Evolutionary conservation across 2,888 invertebrate genomes (phyloP).

Genomic region (Hermaeophaga mercurialis): DNA sequence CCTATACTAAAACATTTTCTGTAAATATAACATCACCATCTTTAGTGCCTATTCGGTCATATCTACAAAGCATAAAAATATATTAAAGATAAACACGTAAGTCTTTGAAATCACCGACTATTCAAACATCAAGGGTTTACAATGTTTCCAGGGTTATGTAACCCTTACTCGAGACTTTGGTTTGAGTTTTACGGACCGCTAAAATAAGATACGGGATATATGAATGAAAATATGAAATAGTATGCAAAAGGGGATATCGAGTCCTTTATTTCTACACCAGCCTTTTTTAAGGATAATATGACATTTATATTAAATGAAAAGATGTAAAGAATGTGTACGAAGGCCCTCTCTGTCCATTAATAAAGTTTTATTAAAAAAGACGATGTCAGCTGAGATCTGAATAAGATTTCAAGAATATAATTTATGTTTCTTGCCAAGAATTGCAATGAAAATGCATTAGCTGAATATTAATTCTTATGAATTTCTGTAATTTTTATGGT

Average conservation of each 20-base stretch:
- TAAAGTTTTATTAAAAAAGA: constrained; percentile 21
- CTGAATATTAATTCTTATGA: too few species aligned
- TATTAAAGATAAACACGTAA: constrained; percentile 25
- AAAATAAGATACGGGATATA: constrained; percentile 11
- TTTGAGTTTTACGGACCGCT: constrained; percentile 1
- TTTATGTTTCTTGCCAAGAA: constrained; percentile 4
- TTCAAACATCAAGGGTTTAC: constrained; percentile 16
- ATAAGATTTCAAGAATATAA: constrained; percentile 5
- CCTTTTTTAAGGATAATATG: constrained; percentile 12
- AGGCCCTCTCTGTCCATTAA: constrained; percentile 12
- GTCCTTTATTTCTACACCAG: constrained; percentile 15
- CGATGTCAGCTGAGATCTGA: neutral
- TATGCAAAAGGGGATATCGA: constrained; percentile 15
- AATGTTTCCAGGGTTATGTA: constrained; percentile 4
- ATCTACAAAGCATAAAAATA: constrained; percentile 26
- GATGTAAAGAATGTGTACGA: constrained; percentile 5
- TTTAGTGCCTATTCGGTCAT: constrained; percentile 22
- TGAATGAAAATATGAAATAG: constrained; percentile 16
- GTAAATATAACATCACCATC: constrained; percentile 18
- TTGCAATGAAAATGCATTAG: too few species aligned
- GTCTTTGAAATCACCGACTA: constrained; percentile 19
- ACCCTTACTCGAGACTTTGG: neutral
- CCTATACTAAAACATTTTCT: constrained; percentile 5
- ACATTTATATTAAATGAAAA: constrained; percentile 24
- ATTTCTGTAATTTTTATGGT: too few species aligned